Evolutionary conservation across 2,113 vertebrate species (phyloP).

Genomic region (Callithrix jacchus): DNA sequence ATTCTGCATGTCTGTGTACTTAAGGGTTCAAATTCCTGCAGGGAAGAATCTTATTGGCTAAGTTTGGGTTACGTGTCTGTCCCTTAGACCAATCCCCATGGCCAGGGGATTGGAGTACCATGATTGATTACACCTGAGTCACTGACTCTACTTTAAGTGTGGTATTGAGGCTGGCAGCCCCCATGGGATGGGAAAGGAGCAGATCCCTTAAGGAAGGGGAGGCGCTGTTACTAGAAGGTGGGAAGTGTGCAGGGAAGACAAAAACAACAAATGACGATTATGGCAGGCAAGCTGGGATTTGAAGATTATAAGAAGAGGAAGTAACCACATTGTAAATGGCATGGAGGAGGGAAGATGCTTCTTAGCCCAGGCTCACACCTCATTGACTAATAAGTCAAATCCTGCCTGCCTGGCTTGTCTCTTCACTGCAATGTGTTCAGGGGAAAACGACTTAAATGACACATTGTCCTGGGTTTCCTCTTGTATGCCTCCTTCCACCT

Average conservation of each 20-base stretch:
- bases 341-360: not conserved
- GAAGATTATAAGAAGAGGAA: constrained; percentile 4
- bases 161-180: not conserved
- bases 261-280: not conserved
- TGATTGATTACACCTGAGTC: not conserved
- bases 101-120: not conserved
- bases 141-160: not conserved
- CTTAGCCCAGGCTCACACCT: not conserved
- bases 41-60: not conserved
- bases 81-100: not conserved
- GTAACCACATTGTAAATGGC: not conserved
- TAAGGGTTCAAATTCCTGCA: not conserved
- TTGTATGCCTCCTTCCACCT: not conserved
- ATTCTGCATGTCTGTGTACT: not conserved
- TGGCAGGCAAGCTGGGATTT: not conserved
- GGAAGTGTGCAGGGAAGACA: not conserved
- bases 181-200: not conserved
- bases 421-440: not conserved
- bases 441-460: not conserved
- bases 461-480: not conserved
- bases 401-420: not conserved
- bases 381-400: not conserved
- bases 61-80: not conserved
- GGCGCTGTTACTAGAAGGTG: not conserved
- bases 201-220: constrained; percentile 12